These are phyloP conservation scores for Prionailurus viverrinus DNA, from an alignment of 2,113 vertebrate species.

Conservation along the genomic window DNA sequence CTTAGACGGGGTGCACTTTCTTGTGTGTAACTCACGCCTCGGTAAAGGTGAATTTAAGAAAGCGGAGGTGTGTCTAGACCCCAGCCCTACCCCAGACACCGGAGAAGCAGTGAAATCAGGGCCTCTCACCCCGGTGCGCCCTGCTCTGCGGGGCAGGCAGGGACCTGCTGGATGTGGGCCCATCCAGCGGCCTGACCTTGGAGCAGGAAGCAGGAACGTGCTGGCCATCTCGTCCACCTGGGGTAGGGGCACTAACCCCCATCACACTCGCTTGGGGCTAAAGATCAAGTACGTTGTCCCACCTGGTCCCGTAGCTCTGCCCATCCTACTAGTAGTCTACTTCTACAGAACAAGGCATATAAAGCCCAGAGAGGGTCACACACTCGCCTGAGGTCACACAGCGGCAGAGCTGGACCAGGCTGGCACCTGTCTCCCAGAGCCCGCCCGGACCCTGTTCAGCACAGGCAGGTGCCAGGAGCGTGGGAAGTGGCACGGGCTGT, in stretches of 20 bases:
- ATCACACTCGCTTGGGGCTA: too few species aligned
- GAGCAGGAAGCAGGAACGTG: not conserved
- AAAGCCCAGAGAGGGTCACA: not conserved
- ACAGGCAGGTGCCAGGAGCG: too few species aligned
- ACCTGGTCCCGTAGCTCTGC: not conserved
- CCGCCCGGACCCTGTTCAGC: not conserved
- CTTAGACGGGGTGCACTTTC: not conserved
- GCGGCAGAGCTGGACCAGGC: not conserved
- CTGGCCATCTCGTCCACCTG: not conserved
- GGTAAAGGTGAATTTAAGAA: not conserved
- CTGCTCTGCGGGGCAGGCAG: fast-evolving
- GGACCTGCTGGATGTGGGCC: not conserved
- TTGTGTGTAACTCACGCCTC: fast-evolving
- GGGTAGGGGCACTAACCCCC: not conserved
- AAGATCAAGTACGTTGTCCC: not conserved
- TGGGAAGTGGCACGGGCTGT: not conserved
- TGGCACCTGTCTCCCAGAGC: too few species aligned
- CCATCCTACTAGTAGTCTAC: fast-evolving
- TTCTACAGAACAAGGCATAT: not conserved
- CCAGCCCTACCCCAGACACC: not conserved
- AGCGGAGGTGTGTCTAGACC: not conserved
- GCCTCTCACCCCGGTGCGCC: not conserved
- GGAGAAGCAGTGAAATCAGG: not conserved
- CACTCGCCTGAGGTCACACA: not conserved
- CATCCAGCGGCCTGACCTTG: not conserved